Evolutionary conservation across 2,888 invertebrate genomes (phyloP).

Genomic region (Trichogramma evanescens): DNA sequence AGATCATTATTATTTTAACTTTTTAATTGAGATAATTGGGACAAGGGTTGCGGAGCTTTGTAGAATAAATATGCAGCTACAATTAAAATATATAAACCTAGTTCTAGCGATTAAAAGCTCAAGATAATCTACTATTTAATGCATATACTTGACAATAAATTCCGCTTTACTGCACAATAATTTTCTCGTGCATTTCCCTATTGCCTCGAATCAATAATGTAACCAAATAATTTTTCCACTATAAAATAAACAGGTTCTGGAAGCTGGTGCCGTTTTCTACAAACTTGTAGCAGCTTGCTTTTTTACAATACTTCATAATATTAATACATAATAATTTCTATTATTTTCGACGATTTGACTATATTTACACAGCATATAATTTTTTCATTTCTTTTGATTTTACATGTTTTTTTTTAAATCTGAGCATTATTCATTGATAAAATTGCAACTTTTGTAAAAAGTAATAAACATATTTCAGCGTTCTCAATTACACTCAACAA

Average conservation of each 20-base stretch:
- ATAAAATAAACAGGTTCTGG: constrained; percentile 37
- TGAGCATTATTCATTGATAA: background rate
- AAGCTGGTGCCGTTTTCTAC: constrained; percentile 40
- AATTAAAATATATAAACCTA: background rate
- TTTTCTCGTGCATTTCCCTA: constrained; percentile 10
- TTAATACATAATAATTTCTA: constrained; percentile 29
- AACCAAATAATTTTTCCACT: constrained; percentile 23
- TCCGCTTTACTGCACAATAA: constrained; percentile 6
- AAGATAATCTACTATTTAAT: constrained; percentile 12
- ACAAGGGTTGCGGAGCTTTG: constrained; percentile 43
- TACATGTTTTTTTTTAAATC: background rate
- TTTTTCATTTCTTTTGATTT: constrained; percentile 12
- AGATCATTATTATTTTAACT: too few species aligned
- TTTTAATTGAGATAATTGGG: constrained; percentile 15
- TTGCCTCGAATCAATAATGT: constrained; percentile 15
- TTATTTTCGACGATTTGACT: constrained; percentile 24
- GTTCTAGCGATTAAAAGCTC: constrained; percentile 17
- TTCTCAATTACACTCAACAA: constrained; percentile 37
- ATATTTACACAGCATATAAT: constrained; percentile 15
- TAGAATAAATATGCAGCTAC: constrained; percentile 27
- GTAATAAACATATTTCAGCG: constrained; percentile 43
- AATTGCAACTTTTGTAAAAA: background rate
- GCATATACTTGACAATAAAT: background rate
- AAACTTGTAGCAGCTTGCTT: constrained; percentile 40
- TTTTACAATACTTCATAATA: constrained; percentile 15